These are phyloP conservation scores for Xanthia togata DNA, from an alignment of 2,888 invertebrate genomes.

Conservation along the genomic window DNA sequence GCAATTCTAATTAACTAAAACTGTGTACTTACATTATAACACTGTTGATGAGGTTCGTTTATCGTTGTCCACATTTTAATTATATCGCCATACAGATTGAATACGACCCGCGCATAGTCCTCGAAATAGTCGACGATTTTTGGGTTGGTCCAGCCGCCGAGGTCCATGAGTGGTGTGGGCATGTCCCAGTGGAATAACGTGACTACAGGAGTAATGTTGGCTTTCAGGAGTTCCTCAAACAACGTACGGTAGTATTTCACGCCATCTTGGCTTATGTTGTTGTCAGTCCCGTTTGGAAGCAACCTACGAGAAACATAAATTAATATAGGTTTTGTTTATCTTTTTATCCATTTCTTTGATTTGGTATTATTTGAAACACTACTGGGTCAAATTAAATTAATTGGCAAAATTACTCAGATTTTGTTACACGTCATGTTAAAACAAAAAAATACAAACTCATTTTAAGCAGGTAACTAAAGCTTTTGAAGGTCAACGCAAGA, in stretches of 20 bases:
- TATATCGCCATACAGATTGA: slow-evolving; percentile 91
- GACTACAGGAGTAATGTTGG: slow-evolving; percentile 92
- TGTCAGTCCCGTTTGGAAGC: slow-evolving; percentile 92
- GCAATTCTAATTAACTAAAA: not conserved
- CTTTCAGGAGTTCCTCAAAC: slow-evolving; percentile 92
- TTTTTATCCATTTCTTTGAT: not conserved
- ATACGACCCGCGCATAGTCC: slow-evolving; percentile 89
- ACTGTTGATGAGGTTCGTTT: slow-evolving; percentile 92
- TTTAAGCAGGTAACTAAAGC: not conserved
- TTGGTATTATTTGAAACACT: too few relatives aligned
- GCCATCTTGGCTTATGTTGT: slow-evolving; percentile 92
- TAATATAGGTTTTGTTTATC: not conserved
- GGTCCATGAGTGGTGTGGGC: slow-evolving; percentile 88
- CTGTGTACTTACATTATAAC: slow-evolving; percentile 80
- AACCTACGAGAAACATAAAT: slow-evolving; percentile 84
- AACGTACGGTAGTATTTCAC: slow-evolving; percentile 94
- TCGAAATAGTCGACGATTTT: slow-evolving; percentile 88
- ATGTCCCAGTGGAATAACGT: slow-evolving; percentile 92
- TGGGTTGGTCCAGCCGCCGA: slow-evolving; percentile 89
- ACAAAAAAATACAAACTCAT: not conserved
- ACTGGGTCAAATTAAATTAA: not conserved
- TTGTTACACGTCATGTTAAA: not conserved
- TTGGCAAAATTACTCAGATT: too few relatives aligned
- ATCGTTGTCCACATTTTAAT: slow-evolving; percentile 94
- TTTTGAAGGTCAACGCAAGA: too few relatives aligned